phyloP scores from a whole-genome alignment of 2,113 vertebrate genomes.

The Anas platyrhynchos region DNA sequence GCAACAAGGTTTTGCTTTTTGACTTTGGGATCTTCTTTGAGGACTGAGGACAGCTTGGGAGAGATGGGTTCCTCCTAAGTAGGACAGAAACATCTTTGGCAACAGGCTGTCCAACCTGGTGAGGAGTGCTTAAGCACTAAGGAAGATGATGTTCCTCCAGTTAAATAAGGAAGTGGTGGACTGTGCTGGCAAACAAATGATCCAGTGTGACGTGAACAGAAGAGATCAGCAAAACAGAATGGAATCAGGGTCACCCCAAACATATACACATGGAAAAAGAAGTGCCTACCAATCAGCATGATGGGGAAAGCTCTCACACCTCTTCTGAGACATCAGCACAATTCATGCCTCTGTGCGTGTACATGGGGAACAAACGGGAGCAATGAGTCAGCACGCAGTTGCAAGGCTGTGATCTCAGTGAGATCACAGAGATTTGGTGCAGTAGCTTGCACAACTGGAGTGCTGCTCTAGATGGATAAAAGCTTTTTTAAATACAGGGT shows the following conservation, averaged over 20 bases:
- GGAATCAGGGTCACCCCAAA: not conserved
- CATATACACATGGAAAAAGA: not conserved
- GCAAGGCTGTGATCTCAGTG: not conserved
- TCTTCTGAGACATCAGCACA: not conserved
- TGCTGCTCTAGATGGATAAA: not conserved
- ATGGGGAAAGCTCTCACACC: not conserved
- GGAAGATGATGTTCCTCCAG: fast-evolving
- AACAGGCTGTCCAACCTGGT: not conserved
- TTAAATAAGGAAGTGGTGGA: not conserved
- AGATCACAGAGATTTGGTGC: fast-evolving
- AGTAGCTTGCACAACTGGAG: not conserved
- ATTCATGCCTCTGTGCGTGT: not conserved
- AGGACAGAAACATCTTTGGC: not conserved
- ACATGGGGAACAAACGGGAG: not conserved
- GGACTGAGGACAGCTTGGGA: not conserved
- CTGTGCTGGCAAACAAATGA: not conserved
- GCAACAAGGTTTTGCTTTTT: not conserved
- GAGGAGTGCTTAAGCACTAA: not conserved
- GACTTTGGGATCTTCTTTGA: not conserved
- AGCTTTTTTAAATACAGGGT: not conserved
- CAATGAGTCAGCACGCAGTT: not conserved
- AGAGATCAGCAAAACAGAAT: not conserved
- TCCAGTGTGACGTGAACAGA: not conserved
- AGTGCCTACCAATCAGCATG: not conserved
- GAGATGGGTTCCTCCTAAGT: not conserved